Conservation (phyloP, 1,140 invertebrate genomes). For the Vanessa atalanta region DNA sequence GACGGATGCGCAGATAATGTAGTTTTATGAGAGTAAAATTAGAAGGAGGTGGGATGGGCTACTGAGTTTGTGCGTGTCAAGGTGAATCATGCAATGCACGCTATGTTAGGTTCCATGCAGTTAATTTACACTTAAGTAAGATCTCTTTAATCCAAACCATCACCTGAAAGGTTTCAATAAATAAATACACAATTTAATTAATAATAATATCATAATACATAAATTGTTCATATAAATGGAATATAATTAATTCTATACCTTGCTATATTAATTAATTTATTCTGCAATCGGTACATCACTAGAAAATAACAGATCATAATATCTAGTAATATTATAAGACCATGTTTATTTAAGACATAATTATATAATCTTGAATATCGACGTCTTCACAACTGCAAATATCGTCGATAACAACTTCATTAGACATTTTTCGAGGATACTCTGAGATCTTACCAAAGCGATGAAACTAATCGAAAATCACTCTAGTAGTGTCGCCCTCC, state of each 20-base stretch:
- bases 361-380: too few species aligned
- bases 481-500: slow-evolving; percentile 66
- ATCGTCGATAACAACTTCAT: too few species aligned
- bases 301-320: background rate
- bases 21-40: slow-evolving; percentile 34
- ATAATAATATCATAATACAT: background rate
- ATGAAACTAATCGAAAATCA: slow-evolving; percentile 46
- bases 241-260: background rate
- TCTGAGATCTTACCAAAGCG: slow-evolving; percentile 70
- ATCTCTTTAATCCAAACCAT: slow-evolving; percentile 48
- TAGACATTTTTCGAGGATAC: background rate
- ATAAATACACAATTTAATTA: slow-evolving; percentile 20
- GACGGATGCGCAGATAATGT: slow-evolving; percentile 21
- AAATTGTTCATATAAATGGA: background rate
- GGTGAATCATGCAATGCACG: slow-evolving; percentile 64
- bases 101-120: slow-evolving; percentile 66
- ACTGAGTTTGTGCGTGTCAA: slow-evolving; percentile 49
- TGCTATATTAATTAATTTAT: background rate
- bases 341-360: too few species aligned
- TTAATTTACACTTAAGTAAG: slow-evolving; percentile 63
- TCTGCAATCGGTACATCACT: background rate
- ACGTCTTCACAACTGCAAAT: too few species aligned
- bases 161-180: slow-evolving; percentile 29
- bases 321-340: too few species aligned
- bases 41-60: slow-evolving; percentile 71